phyloP scores from a whole-genome alignment of 2,797 vertebrate species.

The Microcaecilia unicolor region DNA sequence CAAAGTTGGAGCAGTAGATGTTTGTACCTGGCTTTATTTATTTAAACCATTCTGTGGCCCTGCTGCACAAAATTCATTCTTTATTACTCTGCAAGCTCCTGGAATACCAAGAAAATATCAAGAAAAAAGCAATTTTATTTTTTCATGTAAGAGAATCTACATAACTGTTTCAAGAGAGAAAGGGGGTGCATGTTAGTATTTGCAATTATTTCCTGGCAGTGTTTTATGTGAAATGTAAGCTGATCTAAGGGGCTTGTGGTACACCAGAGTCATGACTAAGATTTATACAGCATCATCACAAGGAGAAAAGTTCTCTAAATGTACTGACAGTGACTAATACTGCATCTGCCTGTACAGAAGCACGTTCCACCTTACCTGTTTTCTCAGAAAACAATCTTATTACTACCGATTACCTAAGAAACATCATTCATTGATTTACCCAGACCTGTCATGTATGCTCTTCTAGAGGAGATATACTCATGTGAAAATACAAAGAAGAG shows the following conservation, averaged over 20 bases:
- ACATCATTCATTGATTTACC: constrained; percentile 31
- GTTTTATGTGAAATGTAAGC: constrained; percentile 35
- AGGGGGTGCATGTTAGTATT: constrained; percentile 29
- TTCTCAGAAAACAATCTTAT: constrained; percentile 30
- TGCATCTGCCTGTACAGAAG: constrained; percentile 19
- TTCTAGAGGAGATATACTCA: constrained; percentile 18
- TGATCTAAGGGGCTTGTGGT: constrained; percentile 31
- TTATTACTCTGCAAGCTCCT: too few species aligned
- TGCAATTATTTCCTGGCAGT: constrained; percentile 33
- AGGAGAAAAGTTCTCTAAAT: constrained; percentile 29
- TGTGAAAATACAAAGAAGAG: constrained; percentile 25
- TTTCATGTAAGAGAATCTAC: constrained; percentile 12
- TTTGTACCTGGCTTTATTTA: too few species aligned
- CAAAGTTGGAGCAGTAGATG: too few species aligned
- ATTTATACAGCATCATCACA: constrained; percentile 43
- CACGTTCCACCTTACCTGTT: constrained; percentile 33
- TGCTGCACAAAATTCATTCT: too few species aligned
- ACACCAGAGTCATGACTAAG: constrained; percentile 39
- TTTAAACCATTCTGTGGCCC: too few species aligned
- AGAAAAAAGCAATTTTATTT: constrained; percentile 3
- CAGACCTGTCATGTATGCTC: constrained; percentile 26
- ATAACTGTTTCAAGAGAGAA: constrained; percentile 5
- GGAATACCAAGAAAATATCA: background rate
- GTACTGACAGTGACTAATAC: constrained; percentile 42
- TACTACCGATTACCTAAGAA: constrained; percentile 27